phyloP scores from a whole-genome alignment of 2,113 vertebrate species.

The Nerophis ophidion region DNA sequence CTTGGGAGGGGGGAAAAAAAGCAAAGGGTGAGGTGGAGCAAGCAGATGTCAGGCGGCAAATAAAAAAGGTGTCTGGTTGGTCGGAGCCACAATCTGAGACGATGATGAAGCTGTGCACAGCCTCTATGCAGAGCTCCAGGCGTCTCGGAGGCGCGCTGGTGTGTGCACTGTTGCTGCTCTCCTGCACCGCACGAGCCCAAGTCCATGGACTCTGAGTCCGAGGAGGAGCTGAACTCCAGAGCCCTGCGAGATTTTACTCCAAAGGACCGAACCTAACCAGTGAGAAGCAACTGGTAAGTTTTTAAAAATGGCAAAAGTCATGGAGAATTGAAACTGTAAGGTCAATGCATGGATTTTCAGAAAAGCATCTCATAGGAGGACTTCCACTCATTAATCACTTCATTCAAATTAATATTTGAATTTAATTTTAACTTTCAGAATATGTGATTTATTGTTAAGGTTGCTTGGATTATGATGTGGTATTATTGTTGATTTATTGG shows the following conservation, averaged over 20 bases:
- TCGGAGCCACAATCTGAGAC: slow-evolving; percentile 32
- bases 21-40: slow-evolving; percentile 67
- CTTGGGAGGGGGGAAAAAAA: neutral
- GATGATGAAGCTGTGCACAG: slow-evolving; percentile 24
- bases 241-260: slow-evolving; percentile 72
- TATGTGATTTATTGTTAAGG: neutral
- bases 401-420: too few species aligned
- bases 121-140: slow-evolving; percentile 70
- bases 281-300: slow-evolving; percentile 76
- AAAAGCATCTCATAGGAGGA: too few species aligned
- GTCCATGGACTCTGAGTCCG: slow-evolving; percentile 51
- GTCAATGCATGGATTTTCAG: too few species aligned
- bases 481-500: neutral
- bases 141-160: slow-evolving; percentile 55
- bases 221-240: slow-evolving; percentile 69
- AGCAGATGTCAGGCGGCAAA: slow-evolving; percentile 50
- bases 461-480: neutral
- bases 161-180: slow-evolving; percentile 64
- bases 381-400: too few species aligned
- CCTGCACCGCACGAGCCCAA: slow-evolving; percentile 43
- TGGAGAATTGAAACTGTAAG: neutral
- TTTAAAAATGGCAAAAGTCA: neutral
- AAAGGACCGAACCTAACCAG: slow-evolving; percentile 74
- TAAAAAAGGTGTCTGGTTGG: slow-evolving; percentile 65
- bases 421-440: too few species aligned